phyloP scores from a whole-genome alignment of 2,797 vertebrate species.

The Numenius phaeopus region DNA sequence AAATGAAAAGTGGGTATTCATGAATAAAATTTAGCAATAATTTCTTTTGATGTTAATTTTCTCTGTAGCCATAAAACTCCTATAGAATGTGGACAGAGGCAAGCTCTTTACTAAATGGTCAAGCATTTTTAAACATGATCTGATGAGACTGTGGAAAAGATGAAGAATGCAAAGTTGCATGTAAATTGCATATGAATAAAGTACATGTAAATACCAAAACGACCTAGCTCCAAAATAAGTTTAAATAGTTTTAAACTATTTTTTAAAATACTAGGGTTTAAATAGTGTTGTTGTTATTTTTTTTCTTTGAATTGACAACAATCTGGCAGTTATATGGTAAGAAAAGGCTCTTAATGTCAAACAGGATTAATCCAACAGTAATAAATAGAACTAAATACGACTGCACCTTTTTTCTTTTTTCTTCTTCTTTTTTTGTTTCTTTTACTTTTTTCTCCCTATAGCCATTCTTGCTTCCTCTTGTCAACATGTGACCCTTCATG shows the following conservation, averaged over 20 bases:
- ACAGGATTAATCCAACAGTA: not conserved
- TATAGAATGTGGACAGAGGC: not conserved
- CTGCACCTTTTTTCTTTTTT: not conserved
- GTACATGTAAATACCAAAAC: not conserved
- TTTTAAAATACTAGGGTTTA: not conserved
- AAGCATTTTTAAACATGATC: not conserved
- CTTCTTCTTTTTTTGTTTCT: fast-evolving
- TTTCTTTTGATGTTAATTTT: not conserved
- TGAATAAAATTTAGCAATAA: not conserved
- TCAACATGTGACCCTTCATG: not conserved
- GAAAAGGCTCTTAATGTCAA: not conserved
- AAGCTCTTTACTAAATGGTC: not conserved
- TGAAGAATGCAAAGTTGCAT: not conserved
- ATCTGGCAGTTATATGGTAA: not conserved
- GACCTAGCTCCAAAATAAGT: not conserved
- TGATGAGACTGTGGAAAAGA: not conserved
- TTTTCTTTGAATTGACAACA: not conserved
- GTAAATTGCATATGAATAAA: fast-evolving
- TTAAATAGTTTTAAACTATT: no score
- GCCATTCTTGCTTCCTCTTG: not conserved
- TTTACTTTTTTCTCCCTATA: not conserved
- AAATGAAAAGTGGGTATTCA: not conserved
- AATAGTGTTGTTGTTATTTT: not conserved
- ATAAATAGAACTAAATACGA: not conserved
- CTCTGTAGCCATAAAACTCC: not conserved